Base-by-base conservation (phyloP, 2,888 invertebrate genomes). In the Thymelicus acteon region DNA sequence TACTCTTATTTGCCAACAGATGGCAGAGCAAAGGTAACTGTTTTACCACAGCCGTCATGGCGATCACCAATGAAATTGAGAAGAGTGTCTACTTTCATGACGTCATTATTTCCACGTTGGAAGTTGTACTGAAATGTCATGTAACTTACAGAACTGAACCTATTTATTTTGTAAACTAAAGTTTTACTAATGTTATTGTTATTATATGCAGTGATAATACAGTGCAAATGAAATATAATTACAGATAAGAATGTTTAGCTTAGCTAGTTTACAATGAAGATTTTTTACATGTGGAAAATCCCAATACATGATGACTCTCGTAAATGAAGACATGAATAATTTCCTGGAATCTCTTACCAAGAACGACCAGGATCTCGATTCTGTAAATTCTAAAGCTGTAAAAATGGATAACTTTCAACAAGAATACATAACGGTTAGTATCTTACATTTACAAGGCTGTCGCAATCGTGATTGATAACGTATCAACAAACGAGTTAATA, bases 31-130 rank as follows among this genome's bases (percentile, higher is more conserved):
- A 12, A 54, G 15, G 44, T 6, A 58, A 72, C 86, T 88, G 84
- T 78, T 90, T 85, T 86, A 87, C 74, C 87, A 73, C 24, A 54
- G 24, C 24, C 54, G 54, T 8, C 19, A 54, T 57, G 64, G 63
- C 60, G 74, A 74, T 82, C 71, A 84, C 93, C 94, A 93, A 94
- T 93, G 83, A 88, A 78, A 86, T 80, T 75, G 75, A 79, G 89
- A 85, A 82, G 82, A 83, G 92, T 93, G 93, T 88, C 87, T 79
- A 86, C 80, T 86, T 86, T 82, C 79, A 85, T 95, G 95, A 95
- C 95, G 95, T 95, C 94, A 95, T 91, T 94, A 92, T 84, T 95
- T 95, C 95, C 95, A 95, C 95, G 95, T 94, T 95, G 95, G 95
- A 95, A 94, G 89, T 89, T 86, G 86, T 84, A 76, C 74, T 66